phyloP scores from a whole-genome alignment of 2,113 vertebrate genomes.

The Hippocampus abdominalis region DNA sequence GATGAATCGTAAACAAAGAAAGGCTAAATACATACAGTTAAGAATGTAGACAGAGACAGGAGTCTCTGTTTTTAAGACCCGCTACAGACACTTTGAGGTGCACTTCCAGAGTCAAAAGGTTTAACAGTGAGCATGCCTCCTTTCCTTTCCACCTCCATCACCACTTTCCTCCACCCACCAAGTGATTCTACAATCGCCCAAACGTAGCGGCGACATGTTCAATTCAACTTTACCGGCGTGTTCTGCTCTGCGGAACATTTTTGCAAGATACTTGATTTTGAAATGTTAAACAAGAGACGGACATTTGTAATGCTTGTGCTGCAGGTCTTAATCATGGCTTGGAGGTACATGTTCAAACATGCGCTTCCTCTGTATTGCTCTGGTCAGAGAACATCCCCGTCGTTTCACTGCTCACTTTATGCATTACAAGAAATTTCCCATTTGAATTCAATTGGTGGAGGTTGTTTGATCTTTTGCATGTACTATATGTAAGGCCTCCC shows the following conservation, averaged over 20 bases:
- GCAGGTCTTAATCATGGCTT: conserved; percentile 62
- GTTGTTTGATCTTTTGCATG: conserved; percentile 77
- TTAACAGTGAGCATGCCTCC: conserved; percentile 56
- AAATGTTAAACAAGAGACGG: conserved; percentile 64
- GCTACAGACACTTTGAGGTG: conserved; percentile 57
- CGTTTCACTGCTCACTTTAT: conserved; percentile 63
- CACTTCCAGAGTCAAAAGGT: conserved; percentile 69
- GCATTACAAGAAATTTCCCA: conserved; percentile 70
- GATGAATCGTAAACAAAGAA: background rate
- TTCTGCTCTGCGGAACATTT: conserved; percentile 29
- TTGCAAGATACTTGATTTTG: conserved; percentile 43
- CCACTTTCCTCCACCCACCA: conserved; percentile 16
- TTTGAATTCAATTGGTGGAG: conserved; percentile 72
- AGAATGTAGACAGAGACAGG: conserved; percentile 1
- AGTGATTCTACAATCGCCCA: conserved; percentile 31
- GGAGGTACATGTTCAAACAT: conserved; percentile 47
- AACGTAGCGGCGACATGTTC: conserved; percentile 32
- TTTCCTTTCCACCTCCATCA: conserved; percentile 13
- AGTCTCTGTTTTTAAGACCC: conserved; percentile 49
- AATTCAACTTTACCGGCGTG: conserved; percentile 42
- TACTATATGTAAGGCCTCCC: conserved; percentile 53
- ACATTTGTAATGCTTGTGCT: conserved; percentile 62
- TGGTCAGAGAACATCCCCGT: conserved; percentile 58
- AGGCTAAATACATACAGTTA: background rate
- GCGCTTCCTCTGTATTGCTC: conserved; percentile 58